These are phyloP conservation scores for Eupithecia pulchellata DNA, from an alignment of 2,888 invertebrate species.

Conservation along the genomic window DNA sequence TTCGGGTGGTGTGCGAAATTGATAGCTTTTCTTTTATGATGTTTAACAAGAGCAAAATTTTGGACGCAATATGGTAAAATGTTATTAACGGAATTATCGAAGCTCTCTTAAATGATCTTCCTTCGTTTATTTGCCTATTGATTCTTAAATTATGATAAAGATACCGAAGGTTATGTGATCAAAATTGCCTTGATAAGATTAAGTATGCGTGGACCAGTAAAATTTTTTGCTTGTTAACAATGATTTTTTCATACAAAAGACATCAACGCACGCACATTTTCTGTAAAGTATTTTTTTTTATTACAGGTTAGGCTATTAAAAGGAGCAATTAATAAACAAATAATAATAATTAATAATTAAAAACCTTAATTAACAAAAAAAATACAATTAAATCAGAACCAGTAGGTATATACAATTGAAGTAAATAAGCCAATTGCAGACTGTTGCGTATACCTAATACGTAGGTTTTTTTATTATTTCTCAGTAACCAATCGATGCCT, in stretches of 20 bases:
- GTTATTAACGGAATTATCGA: background rate
- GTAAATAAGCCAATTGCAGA: too few species aligned
- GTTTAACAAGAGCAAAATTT: background rate
- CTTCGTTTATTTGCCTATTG: background rate
- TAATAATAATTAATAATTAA: too few species aligned
- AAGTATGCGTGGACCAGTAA: background rate
- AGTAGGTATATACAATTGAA: too few species aligned
- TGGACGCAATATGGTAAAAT: background rate
- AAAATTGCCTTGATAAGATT: background rate
- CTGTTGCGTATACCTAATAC: too few species aligned
- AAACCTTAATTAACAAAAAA: too few species aligned
- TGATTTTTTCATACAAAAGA: slow-evolving; percentile 37
- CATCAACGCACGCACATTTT: slow-evolving; percentile 38
- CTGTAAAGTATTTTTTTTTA: background rate
- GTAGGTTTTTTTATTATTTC: background rate
- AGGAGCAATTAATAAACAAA: background rate
- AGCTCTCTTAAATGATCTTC: background rate
- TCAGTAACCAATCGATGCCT: slow-evolving; percentile 42
- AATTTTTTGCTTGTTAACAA: background rate
- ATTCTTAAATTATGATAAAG: background rate
- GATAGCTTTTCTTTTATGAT: slow-evolving; percentile 4
- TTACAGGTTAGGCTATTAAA: background rate
- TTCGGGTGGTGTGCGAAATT: slow-evolving; percentile 67
- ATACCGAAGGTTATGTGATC: background rate
- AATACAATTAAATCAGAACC: too few species aligned